These are phyloP conservation scores for Eucera pruinosa DNA, from an alignment of 2,888 invertebrate species.

Conservation along the genomic window DNA sequence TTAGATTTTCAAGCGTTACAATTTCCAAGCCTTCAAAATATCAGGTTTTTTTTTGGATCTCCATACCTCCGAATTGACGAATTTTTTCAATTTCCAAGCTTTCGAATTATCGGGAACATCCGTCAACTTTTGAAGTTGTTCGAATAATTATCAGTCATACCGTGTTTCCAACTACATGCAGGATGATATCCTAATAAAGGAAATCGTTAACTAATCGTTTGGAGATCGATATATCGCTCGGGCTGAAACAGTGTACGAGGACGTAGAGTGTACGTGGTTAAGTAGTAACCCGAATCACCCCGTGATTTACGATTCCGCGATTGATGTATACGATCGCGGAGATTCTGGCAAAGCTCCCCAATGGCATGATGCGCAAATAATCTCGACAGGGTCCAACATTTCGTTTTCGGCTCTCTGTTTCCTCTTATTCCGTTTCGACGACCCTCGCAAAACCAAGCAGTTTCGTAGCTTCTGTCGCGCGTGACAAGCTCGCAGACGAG, in stretches of 20 bases:
- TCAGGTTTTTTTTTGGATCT: too few species aligned
- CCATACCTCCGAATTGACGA: too few species aligned
- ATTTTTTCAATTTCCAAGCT: too few species aligned
- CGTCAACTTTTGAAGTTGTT: too few species aligned
- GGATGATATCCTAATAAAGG: background rate
- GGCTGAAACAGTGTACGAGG: background rate
- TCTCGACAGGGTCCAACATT: conserved; percentile 51
- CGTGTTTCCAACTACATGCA: too few species aligned
- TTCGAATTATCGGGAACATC: too few species aligned
- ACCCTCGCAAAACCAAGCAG: conserved; percentile 57
- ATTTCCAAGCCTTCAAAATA: too few species aligned
- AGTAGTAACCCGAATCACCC: conserved; percentile 1
- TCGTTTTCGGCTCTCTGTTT: conserved; percentile 46
- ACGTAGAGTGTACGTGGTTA: conserved; percentile 3
- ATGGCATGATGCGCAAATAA: conserved; percentile 66
- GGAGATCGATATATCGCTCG: background rate
- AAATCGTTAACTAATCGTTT: background rate
- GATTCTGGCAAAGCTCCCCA: conserved; percentile 51
- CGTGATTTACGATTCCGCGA: conserved; percentile 49
- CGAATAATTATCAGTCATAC: too few species aligned
- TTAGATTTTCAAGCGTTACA: too few species aligned
- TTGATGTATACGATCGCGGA: conserved; percentile 51
- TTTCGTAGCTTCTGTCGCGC: conserved; percentile 60
- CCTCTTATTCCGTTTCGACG: conserved; percentile 50
- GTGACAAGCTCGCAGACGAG: conserved; percentile 61